Percentiles rank a stretch among this genome's conserved stretches.
Conservation (phyloP, 2,888 invertebrate genomes). For the Invenusta paracnida region DNA sequence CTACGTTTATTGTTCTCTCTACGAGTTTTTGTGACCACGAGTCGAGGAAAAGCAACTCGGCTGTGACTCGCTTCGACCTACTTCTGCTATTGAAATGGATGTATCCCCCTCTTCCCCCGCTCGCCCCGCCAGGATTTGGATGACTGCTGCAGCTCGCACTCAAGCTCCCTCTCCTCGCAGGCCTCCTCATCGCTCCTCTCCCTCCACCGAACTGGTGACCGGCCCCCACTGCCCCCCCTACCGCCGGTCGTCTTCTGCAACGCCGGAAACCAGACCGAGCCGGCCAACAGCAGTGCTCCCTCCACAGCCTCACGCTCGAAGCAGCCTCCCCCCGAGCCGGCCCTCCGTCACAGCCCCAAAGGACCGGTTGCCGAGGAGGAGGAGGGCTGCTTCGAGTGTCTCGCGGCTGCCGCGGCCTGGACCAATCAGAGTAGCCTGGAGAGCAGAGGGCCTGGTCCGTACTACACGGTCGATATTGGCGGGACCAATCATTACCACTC, state of each 20-base stretch:
- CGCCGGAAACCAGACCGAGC: slow-evolving; percentile 32
- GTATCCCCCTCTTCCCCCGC: too few species aligned
- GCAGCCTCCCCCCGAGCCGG: background rate
- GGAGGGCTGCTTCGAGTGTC: background rate
- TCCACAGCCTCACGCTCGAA: background rate
- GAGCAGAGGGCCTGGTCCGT: too few species aligned
- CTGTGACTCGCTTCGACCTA: too few species aligned
- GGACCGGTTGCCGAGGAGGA: background rate
- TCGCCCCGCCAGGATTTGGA: background rate
- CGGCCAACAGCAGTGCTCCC: background rate
- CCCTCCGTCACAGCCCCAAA: background rate
- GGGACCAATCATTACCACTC: background rate
- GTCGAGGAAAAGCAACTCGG: too few species aligned
- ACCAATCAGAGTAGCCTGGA: slow-evolving; percentile 10
- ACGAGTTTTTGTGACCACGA: too few species aligned
- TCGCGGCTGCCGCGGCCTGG: background rate
- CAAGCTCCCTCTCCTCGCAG: background rate
- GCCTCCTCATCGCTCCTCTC: slow-evolving; percentile 6
- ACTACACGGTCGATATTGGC: background rate
- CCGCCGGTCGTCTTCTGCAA: slow-evolving; percentile 33
- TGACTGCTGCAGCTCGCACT: slow-evolving; percentile 1
- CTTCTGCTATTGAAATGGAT: too few species aligned
- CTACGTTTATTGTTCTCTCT: too few species aligned
- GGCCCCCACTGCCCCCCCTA: background rate
- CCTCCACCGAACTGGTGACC: background rate